Percentiles rank a stretch among this genome's conserved stretches.
These are phyloP conservation scores for Syrrhaptes paradoxus DNA, from an alignment of 2,113 vertebrate species.

Conservation along the genomic window DNA sequence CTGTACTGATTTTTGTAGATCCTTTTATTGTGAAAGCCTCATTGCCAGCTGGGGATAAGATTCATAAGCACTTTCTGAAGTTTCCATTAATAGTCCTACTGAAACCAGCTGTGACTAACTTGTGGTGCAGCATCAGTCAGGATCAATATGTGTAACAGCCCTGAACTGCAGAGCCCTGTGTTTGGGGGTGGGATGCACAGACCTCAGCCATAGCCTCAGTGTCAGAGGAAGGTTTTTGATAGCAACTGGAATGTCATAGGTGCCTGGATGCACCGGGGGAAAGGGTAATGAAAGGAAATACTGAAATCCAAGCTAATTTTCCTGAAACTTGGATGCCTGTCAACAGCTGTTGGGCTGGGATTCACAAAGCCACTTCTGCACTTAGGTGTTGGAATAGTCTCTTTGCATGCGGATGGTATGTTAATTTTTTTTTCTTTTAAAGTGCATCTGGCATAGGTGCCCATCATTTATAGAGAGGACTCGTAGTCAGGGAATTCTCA, in stretches of 20 bases:
- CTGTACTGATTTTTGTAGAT: conserved; percentile 9
- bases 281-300: background rate
- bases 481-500: background rate
- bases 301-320: background rate
- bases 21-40: background rate
- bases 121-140: background rate
- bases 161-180: background rate
- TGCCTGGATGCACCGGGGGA: background rate
- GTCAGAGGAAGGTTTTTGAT: background rate
- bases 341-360: background rate
- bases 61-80: background rate
- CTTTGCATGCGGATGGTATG: fast-evolving
- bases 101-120: background rate
- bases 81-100: background rate
- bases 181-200: background rate
- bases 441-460: background rate
- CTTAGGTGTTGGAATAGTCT: background rate
- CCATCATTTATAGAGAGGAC: background rate
- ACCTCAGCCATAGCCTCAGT: fast-evolving
- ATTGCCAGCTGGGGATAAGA: background rate
- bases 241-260: background rate
- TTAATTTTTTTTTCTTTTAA: background rate
- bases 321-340: background rate
- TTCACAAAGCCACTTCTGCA: background rate
- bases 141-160: background rate